Base-by-base conservation (phyloP, 2,888 invertebrate species). In the Dryobotodes eremita region DNA sequence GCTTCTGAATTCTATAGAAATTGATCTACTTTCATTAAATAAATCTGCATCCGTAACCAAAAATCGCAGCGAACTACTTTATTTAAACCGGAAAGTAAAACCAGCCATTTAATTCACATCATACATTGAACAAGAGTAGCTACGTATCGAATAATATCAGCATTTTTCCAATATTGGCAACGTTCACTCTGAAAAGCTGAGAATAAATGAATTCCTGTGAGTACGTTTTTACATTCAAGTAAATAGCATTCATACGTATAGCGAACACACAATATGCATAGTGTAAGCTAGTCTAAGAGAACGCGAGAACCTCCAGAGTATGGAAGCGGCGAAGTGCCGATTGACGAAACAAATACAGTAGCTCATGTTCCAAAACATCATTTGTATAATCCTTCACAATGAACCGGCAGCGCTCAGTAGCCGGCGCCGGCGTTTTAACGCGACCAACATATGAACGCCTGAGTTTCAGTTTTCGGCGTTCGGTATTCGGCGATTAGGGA, bases 401-500 rank as follows among this genome's bases (percentile, higher is more conserved):
- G 78, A 89, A 85, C 86, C 86, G 88, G 89, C 86, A 85, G 83
- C 90, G 90, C 91, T 92, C 77, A 83, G 92, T 92, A 77, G 91
- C 91, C 69, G 92, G 89, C 90, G 90, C 91, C 57, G 92, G 88
- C 91, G 91, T 93, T 93, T 90, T 89, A 92, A 93, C 91, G 90
- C 91, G 90, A 86, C 89, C 91, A 91, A 66, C 86, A 88, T 88
- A 90, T 91, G 91, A 91, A 92, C 89, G 91, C 89, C 90, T 89
- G 92, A 92, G 92, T 93, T 94, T 93, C 90, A 92, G 92, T 92
- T 91, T 91, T 91, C 88, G 88, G 86, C 89, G 87, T 94, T 94
- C 92, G 92, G 91, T 91, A 92, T 94, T 93, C 90, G 91, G 90
- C 93, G 94, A 95, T 95, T 95, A 95, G 93, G 93, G 92, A 91